Base-by-base conservation (phyloP, 2,797 vertebrate species). In the Clarias pachynema region DNA sequence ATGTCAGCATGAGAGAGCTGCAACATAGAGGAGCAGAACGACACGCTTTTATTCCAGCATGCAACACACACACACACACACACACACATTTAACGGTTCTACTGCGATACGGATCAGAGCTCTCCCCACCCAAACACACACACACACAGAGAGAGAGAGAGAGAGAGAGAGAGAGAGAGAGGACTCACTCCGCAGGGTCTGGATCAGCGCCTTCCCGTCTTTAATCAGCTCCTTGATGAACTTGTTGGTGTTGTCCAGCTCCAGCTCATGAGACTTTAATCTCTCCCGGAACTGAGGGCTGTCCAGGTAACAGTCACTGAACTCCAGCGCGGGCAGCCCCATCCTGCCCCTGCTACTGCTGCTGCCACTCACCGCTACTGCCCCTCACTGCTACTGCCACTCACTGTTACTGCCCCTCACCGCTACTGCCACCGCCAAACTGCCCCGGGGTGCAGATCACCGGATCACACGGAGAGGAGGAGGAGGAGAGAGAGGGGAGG, bases 221-320 rank as follows among this genome's bases (percentile, higher is more conserved):
- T 96, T 96, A n/a, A 96, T 96, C 73, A 96, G 94, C 92, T 96
- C 95, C 90, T 96, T 96, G 93, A 96, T 96, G 91, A 96, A 96
- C 93, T 96, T 96, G 90, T 95, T 96, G 86, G 95, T 96, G 88
- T 95, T 96, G 90, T 96, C 96, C 91, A 96, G 93, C 90, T 96
- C 96, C 90, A 95, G 87, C 3, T 96, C 96, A 81, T 96, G 96
- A 5, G 94, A 96, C 88, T 95, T 95, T 68, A 96, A 92, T 57
- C 95, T 91, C 79, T 96, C 96, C 86, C 96, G 89, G 91, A 96
- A 96, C 83, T 95, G 94, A 0, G 96, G 96, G 82, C 96, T 96
- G 93, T 96, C 96, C 92, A 96, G 86, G 92, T 95, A 95, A 87
- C 95, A 96, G 93, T 96, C 96, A 44, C 95, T 96, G 90, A 96